Evolutionary conservation across 1,140 invertebrate species (phyloP), one percentile per base, ranked within the genome.

Genomic region (Antheraea pernyi): DNA sequence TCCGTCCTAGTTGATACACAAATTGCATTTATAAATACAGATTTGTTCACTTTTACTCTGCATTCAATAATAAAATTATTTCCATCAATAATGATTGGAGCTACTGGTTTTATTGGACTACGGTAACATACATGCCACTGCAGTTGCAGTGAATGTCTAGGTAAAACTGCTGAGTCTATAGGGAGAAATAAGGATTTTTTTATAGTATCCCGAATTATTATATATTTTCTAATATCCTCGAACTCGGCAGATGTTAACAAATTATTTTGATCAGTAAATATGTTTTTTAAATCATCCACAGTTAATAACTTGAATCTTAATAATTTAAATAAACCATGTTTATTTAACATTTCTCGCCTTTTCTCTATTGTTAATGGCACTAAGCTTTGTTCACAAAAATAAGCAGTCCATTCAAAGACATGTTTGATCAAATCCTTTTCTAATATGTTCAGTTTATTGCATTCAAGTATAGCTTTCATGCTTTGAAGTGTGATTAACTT

Each of bases 361-460:
- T 90, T 92, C 65, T 88, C 80, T 68, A 86, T 71, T 61, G 84
- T 82, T 22, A 70, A 68, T 64, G 79, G 61, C 9, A 93, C 69
- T 65, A 84, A 77, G 77, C 82, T 86, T 67, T 89, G 80, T 74
- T 90, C 73, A 78, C 93, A 94, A 72, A 93, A 93, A 71, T 79
- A 77, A 71, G 79, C 64, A 39, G 91, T 88, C 94, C 94, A 94
- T 74, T 92, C 84, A 79, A 93, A 86, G 46, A 90, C 84, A 74
- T 88, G 77, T 60, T 86, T 85, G 46, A 94, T 91, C 0, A 94
- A 82, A 73, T 93, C 85, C 70, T 88, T 91, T 88, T 93, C 91
- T 37, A 68, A 81, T 39, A 92, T 88, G 78, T 93, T 93, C 59
- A 93, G 89, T 70, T 86, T 70, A 74, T 89, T 75, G 77, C 86